Base-by-base conservation (phyloP, 2,797 vertebrate species). In the Myripristis murdjan region DNA sequence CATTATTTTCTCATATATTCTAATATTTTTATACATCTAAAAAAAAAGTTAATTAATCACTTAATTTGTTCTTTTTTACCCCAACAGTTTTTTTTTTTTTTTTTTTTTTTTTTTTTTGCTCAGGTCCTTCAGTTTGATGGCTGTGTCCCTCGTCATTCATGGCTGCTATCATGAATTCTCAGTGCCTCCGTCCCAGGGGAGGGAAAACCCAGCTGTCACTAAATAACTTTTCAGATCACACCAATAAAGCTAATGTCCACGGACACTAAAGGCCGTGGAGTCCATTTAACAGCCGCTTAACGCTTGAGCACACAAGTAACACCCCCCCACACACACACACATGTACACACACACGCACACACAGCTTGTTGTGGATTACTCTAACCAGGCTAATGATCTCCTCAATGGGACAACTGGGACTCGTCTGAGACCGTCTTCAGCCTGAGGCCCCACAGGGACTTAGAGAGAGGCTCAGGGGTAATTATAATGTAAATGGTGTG, bases 221-320 rank as follows among this genome's bases (percentile, higher is more conserved):
- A 86, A 92, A 92, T 89, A 92, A 92, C 89, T 88, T 91, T 89
- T 92, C 85, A 91, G 88, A 92, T 93, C 91, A 71, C 83, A 88
- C 89, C 88, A 92, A 92, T 92, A 89, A 90, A 91, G 84, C 92
- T 92, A 91, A 92, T 92, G 86, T 89, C 77, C 70, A 80, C 64
- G 28, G 83, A 85, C 88, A 82, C 84, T 80, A 85, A 87, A 89
- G 88, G 84, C 89, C 77, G 23, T 9, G 55, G 90, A 91, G 89
- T 92, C 87, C 88, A 90, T 91, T 92, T 92, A 93, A 92, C 89
- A 91, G 87, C 85, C 87, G 77, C 86, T 92, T 90, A 93, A 89
- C 82, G 84, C 92, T 79, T 90, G 90, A 89, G 68, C 69, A 87
- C 86, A 90, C 89, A 83, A 77, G 85, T 69, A 69, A 81, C 79